Percentiles rank a stretch among this genome's conserved stretches.
Conservation (phyloP, 2,888 invertebrate genomes). For the Tortrix viridana region DNA sequence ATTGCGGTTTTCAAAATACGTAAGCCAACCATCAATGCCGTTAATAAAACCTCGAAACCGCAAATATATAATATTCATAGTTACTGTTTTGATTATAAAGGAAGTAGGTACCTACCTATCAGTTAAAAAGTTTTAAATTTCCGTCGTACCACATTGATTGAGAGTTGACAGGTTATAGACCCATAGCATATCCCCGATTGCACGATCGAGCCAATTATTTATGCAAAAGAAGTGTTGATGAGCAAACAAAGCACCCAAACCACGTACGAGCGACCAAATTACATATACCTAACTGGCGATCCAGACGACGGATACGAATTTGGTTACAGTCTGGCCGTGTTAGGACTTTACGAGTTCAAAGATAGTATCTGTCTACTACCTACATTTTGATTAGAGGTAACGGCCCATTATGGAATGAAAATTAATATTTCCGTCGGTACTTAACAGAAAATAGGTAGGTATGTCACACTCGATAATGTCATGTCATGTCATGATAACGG, state of each 20-base stretch:
- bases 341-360: neutral
- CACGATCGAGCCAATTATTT: conserved; percentile 21
- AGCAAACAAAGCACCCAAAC: conserved; percentile 25
- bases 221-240: conserved; percentile 31
- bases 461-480: too few species aligned
- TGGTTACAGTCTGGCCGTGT: conserved; percentile 7
- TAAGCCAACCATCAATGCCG: too few species aligned
- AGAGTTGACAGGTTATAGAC: conserved; percentile 26
- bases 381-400: conserved; percentile 24
- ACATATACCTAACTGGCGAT: conserved; percentile 4
- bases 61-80: too few species aligned
- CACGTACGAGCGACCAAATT: conserved; percentile 20
- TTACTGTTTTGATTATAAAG: too few species aligned
- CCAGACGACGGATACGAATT: conserved; percentile 4
- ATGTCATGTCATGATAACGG: too few species aligned
- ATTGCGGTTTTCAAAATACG: too few species aligned
- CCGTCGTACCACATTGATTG: neutral
- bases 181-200: conserved; percentile 9
- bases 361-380: conserved; percentile 4
- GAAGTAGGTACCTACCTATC: too few species aligned
- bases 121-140: too few species aligned
- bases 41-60: too few species aligned
- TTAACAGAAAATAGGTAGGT: neutral
- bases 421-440: conserved; percentile 33
- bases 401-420: conserved; percentile 17